phyloP scores from a whole-genome alignment of 2,797 vertebrate species.

The Antrozous pallidus region DNA sequence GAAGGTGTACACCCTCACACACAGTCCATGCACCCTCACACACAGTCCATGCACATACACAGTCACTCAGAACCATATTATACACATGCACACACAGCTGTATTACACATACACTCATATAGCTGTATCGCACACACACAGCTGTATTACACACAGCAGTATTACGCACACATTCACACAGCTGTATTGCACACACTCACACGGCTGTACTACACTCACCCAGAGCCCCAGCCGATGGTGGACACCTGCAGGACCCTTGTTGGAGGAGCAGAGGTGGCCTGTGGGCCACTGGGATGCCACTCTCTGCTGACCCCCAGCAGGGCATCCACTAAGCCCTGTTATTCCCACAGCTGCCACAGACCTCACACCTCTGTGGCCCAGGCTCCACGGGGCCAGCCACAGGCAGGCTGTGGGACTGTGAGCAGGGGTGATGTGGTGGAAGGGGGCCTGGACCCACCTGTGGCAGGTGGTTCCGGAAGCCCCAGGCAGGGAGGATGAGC shows the following conservation, averaged over 20 bases:
- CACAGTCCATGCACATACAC: not conserved
- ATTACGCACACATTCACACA: not conserved
- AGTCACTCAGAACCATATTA: not conserved
- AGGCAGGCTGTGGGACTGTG: not conserved
- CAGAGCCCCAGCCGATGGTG: not conserved
- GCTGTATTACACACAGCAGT: not conserved
- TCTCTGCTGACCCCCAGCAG: not conserved
- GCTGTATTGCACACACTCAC: not conserved
- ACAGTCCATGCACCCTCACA: not conserved
- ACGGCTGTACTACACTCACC: not conserved
- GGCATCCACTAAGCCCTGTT: not conserved
- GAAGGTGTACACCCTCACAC: not conserved
- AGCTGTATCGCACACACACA: rapidly evolving
- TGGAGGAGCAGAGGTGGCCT: not conserved
- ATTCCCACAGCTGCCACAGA: not conserved
- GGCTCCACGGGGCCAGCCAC: not conserved
- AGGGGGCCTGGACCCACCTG: not conserved
- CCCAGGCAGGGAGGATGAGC: not conserved
- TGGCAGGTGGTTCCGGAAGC: not conserved
- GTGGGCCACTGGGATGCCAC: not conserved
- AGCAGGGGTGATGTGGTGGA: not conserved
- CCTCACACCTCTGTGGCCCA: not conserved
- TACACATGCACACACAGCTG: not conserved
- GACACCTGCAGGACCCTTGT: not conserved
- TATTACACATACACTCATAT: not conserved